Evolutionary conservation across 2,888 invertebrate species (phyloP), one percentile per base, ranked within the genome.

Genomic region (Poecilobothrus nobilitatus): DNA sequence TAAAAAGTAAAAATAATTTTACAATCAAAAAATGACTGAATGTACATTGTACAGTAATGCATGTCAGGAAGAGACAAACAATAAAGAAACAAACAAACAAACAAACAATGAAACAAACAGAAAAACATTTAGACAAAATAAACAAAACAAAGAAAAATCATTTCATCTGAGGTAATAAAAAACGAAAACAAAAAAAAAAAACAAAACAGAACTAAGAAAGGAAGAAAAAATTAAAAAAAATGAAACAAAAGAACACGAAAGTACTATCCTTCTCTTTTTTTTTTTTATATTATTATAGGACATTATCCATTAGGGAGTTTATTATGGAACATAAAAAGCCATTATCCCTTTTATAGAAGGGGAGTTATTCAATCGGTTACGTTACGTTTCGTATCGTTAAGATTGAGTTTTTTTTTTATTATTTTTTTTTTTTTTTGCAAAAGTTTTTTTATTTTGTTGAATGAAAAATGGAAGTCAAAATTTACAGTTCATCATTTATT

Each of bases 271-370:
- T 53, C 53, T 53, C 53, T 53, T 53, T 27, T 27, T 27, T 27
- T 27, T 27, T 27, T 27, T 53, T 53, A 53, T 53, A 53, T 53
- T 53, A 53, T 53, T 53, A 53, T 53, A 53, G 53, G 53, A 53
- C 53, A 53, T 53, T 53, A 53, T 53, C 53, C 53, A 53, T 53
- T 53, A 53, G 53, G 53, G 53, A 53, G 53, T 53, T 53, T 53
- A 53, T 53, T 53, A 53, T 53, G n/a, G 53, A 53, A 53, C 53
- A 53, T 53, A 53, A 53, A 53, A 53, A 53, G 53, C 53, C 53
- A 53, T 53, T 53, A 53, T 53, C 53, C 53, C 15, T 53, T 53
- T n/a, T 53, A 27, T 4, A 27, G 27, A 27, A 27, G 27, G 27
- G 27, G 27, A 27, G 27, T 27, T 27, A 27, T 27, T 27, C 27